A percentile compares a stretch with the other conserved stretches of the same genome.
phyloP scores from a whole-genome alignment of 2,888 invertebrate species.

The Loripinus fragilis region DNA sequence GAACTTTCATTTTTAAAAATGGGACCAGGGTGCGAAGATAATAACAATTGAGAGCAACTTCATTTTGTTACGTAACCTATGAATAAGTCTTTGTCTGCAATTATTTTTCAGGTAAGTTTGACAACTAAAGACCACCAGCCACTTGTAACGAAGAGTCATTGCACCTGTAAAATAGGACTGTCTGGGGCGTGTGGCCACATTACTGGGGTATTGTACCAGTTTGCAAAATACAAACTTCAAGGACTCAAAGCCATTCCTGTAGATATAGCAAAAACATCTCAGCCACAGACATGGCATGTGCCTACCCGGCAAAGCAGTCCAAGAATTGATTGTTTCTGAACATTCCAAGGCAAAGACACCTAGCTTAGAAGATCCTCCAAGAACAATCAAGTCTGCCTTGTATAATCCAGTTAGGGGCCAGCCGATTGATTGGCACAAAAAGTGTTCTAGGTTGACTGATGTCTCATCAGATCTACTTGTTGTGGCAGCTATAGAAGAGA shows the following conservation, averaged over 20 bases:
- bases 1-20: neutral
- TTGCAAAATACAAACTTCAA: neutral
- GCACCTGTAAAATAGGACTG: neutral
- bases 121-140: neutral
- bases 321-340: slow-evolving; percentile 1
- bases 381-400: slow-evolving; percentile 4
- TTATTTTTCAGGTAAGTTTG: neutral
- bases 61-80: neutral
- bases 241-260: neutral
- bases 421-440: neutral
- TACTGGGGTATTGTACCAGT: neutral
- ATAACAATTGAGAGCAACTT: neutral
- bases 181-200: neutral
- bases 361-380: neutral
- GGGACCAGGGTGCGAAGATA: neutral
- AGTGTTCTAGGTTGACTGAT: neutral
- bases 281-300: no score
- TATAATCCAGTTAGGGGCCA: slow-evolving; percentile 23
- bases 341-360: slow-evolving; percentile 10
- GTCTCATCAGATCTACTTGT: neutral
- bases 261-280: slow-evolving; percentile 9
- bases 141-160: neutral
- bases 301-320: neutral
- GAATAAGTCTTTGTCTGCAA: neutral
- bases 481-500: neutral